phyloP scores from a whole-genome alignment of 1,140 invertebrate species.

The Lepidurus apus region DNA sequence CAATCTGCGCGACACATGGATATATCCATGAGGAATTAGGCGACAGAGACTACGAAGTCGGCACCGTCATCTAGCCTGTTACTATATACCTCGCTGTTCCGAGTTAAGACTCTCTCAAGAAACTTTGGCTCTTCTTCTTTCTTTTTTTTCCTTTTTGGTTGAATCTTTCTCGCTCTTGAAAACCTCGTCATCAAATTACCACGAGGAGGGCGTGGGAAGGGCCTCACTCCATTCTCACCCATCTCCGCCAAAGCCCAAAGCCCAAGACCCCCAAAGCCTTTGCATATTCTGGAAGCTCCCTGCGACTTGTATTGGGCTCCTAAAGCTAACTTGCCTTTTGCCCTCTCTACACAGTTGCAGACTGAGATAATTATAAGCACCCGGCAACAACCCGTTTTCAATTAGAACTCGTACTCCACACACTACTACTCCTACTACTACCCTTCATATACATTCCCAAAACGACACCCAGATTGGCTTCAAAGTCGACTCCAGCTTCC shows the following conservation, averaged over 20 bases:
- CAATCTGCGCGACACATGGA: background rate
- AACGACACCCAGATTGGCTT: background rate
- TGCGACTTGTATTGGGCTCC: background rate
- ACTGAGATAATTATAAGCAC: background rate
- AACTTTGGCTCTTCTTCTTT: background rate
- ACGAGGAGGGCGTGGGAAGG: constrained; percentile 12
- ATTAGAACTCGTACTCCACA: background rate
- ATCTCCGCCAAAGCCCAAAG: background rate
- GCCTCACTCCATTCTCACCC: constrained; percentile 9
- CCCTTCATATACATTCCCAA: background rate
- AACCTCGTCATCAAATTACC: constrained; percentile 11
- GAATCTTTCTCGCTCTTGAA: background rate
- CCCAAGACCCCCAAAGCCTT: background rate
- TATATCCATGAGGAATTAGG: background rate
- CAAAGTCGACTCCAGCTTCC: no score
- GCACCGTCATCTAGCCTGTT: background rate
- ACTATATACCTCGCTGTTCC: background rate
- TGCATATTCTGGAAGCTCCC: background rate
- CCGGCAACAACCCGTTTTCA: constrained; percentile 16
- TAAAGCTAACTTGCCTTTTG: background rate
- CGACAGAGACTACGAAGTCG: no score
- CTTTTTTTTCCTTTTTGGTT: background rate
- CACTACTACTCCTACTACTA: background rate
- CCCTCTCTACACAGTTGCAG: background rate
- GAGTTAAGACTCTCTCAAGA: background rate